phyloP scores from a whole-genome alignment of 2,113 vertebrate species.

The Anser brachyrhynchus region DNA sequence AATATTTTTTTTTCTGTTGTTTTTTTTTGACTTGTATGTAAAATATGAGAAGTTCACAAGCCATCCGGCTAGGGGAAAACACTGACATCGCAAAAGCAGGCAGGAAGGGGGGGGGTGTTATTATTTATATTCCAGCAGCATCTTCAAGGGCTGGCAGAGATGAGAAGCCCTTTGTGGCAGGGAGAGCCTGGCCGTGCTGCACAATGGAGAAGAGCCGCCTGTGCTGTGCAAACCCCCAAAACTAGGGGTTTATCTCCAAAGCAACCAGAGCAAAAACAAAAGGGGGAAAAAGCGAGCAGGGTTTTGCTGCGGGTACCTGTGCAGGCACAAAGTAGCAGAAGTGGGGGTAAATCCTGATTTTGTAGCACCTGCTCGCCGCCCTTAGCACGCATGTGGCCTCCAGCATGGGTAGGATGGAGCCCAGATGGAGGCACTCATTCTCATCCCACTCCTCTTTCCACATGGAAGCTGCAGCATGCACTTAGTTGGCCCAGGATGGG shows the following conservation, averaged over 20 bases:
- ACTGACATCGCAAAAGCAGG: neutral
- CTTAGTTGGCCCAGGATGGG: no score
- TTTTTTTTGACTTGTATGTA: neutral
- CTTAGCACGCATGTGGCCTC: rapidly evolving
- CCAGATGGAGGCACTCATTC: neutral
- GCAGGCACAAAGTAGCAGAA: rapidly evolving
- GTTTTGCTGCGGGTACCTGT: neutral
- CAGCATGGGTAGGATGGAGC: rapidly evolving
- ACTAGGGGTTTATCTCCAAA: neutral
- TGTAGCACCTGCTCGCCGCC: rapidly evolving
- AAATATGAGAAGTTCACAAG: conserved; percentile 1
- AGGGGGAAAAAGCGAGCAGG: no score
- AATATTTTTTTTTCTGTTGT: no score
- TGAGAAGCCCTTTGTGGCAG: conserved; percentile 44
- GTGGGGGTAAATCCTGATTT: neutral
- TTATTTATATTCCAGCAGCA: conserved; percentile 65
- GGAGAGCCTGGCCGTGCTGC: neutral
- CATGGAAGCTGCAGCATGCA: no score
- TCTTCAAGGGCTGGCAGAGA: neutral
- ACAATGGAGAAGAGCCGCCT: rapidly evolving
- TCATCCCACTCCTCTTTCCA: no score
- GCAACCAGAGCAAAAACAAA: rapidly evolving
- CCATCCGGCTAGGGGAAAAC: conserved; percentile 12
- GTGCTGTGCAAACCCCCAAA: neutral
- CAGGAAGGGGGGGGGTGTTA: rapidly evolving